Evolutionary conservation across 1,140 invertebrate genomes (phyloP), one percentile per base, ranked within the genome.

Genomic region (Diachasma alloeum): DNA sequence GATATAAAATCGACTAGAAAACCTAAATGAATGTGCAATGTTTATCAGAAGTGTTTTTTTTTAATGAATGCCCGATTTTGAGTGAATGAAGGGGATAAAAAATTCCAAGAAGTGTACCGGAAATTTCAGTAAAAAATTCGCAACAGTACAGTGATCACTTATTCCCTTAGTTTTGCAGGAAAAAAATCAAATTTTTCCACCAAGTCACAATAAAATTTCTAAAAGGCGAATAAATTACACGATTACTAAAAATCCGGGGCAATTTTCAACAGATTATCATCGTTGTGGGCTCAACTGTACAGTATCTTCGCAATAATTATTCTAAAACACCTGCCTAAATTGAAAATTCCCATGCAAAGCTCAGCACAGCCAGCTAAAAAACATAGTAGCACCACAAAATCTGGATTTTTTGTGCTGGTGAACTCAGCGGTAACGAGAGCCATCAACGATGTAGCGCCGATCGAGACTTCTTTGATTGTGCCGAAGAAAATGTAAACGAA

Each of bases 1-100:
- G 97, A 98, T 75, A 99, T 98, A 83, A 98, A 95, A 83, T 98
- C 96, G 46, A 98, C 95, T 68, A 99, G 87, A 84, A 98, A 97
- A 80, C 97, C 97, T 97, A 85, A 42, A 84, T 36, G 15, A 79
- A 81, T 17, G 9, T 15, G 1, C 13, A 6, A 17, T n/a, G 0
- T 53, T 15, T 9, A 13, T 53, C 9, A 53, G n/a, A 19, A 15
- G 44, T 11, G 44, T 11, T 11, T 46, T 11, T n/a, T 46, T 46
- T 46, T 3, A 46, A 4, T 4, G 9, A 46, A 46, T 1, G 9
- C 31, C 31, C 6, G 2, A 31, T 31, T 6, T 31, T 31, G 2
- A 31, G 6, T 2, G 6, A 31, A 31, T 3, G 2, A 31, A 31
- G 2, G 31, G 2, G 31, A 31, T 31, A 6, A 6, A 6, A 31